Base-by-base conservation (phyloP, 2,797 vertebrate species). In the Semotilus atromaculatus region DNA sequence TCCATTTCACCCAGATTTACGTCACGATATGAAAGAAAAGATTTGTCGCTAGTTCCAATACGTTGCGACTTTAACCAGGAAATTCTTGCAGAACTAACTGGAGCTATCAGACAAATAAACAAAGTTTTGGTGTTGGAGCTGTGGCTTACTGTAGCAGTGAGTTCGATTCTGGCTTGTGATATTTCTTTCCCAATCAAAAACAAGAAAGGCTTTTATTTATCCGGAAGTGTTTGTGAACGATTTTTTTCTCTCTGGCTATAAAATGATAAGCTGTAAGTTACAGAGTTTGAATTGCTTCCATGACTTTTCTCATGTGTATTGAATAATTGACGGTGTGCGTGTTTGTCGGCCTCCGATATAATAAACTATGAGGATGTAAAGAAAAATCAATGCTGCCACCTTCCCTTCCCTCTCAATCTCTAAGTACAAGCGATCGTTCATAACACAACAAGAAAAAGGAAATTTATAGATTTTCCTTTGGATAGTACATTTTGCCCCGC, bases 321-420 rank as follows among this genome's bases (percentile, higher is more conserved):
- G 84, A 86, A 53, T 83, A 82, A 70, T 53, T 81, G 72, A 86
- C 40, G 34, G 40, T 36, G 21, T n/a, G 34, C n/a, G n/a, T 83
- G 83, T 58, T 80, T 53, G 81, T 60, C 82, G 14, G 48, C 83
- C n/a, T 74, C 48, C 58, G 11, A 83, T 75, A 71, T n/a, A 73
- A 73, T 85, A 66, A 64, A 85, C 80, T 81, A 80, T 85, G 79
- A 89, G 89, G 62, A 87, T 87, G 29, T 88, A 84, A 84, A 87
- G 79, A 85, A 84, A 85, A 90, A 89, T 91, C 86, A 84, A 84
- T 85, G 21, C 77, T 81, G 88, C 77, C 85, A 34, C 84, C 87
- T 89, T 13, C 88, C 88, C 58, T 85, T 86, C 64, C 64, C 80
- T 89, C 88, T 92, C 81, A 83, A 64, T 88, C 89, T 87, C 89